A percentile compares a stretch with the other conserved stretches of the same genome.
Evolutionary conservation across 1,140 invertebrate species (phyloP).

Genomic region (Caenorhabditis latens): DNA sequence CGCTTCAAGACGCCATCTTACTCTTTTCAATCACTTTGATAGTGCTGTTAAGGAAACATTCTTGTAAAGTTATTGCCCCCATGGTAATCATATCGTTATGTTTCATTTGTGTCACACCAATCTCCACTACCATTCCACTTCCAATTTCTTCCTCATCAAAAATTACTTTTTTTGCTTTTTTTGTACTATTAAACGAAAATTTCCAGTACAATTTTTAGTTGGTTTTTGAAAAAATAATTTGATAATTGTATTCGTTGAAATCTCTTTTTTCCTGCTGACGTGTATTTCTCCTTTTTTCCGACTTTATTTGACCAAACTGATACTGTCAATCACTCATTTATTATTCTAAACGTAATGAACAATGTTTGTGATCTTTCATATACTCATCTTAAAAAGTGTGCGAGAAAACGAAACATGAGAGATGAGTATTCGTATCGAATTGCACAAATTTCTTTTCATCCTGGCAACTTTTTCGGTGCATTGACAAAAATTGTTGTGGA

Average conservation of each 20-base stretch:
- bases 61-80: slow-evolving; percentile 43
- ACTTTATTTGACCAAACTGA: background rate
- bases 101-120: background rate
- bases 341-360: background rate
- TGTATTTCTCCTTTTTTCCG: background rate
- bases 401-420: slow-evolving; percentile 43
- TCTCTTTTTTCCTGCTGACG: slow-evolving; percentile 25
- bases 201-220: slow-evolving; percentile 17
- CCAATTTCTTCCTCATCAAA: background rate
- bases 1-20: slow-evolving; percentile 23
- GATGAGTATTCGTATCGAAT: slow-evolving; percentile 52
- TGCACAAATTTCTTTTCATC: slow-evolving; percentile 29
- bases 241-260: slow-evolving; percentile 37
- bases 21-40: slow-evolving; percentile 60
- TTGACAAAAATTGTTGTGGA: background rate
- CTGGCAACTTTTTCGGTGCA: background rate
- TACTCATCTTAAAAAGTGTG: slow-evolving; percentile 41
- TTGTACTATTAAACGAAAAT: background rate
- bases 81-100: slow-evolving; percentile 19
- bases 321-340: background rate
- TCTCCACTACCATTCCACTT: background rate
- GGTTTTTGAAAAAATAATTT: background rate
- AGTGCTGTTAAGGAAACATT: slow-evolving; percentile 60
- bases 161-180: background rate
- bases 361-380: slow-evolving; percentile 22